These are phyloP conservation scores for Drosophila peninsularis DNA, from an alignment of 2,888 invertebrate species.

Conservation along the genomic window DNA sequence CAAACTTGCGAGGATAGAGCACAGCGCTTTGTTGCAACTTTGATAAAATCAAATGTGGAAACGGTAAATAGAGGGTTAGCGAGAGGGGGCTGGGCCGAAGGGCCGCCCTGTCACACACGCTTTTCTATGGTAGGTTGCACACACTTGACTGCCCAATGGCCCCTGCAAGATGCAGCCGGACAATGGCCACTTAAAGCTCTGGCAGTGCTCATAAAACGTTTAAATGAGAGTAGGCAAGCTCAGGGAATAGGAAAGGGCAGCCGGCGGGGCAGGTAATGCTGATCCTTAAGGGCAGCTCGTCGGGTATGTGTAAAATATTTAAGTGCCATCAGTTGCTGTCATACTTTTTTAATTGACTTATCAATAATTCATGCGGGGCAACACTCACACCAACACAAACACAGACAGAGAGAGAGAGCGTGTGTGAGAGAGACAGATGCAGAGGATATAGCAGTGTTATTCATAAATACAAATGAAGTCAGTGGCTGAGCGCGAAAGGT, in stretches of 20 bases:
- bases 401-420: background rate
- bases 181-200: slow-evolving; percentile 45
- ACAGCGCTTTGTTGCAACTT: slow-evolving; percentile 43
- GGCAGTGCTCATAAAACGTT: slow-evolving; percentile 49
- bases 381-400: slow-evolving; percentile 29
- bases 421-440: background rate
- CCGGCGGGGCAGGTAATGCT: slow-evolving; percentile 13
- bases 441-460: slow-evolving; percentile 20
- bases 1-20: slow-evolving; percentile 42
- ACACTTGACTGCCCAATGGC: slow-evolving; percentile 74
- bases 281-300: slow-evolving; percentile 24
- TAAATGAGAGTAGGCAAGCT: slow-evolving; percentile 30
- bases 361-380: slow-evolving; percentile 79
- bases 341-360: slow-evolving; percentile 83
- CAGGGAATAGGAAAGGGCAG: background rate
- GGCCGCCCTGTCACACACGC: slow-evolving; percentile 36
- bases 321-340: slow-evolving; percentile 73
- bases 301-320: slow-evolving; percentile 71
- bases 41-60: slow-evolving; percentile 60
- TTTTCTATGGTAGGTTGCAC: slow-evolving; percentile 70
- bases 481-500: slow-evolving; percentile 35
- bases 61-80: slow-evolving; percentile 31
- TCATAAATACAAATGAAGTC: slow-evolving; percentile 70
- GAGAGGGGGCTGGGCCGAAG: background rate
- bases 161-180: slow-evolving; percentile 34